These are phyloP conservation scores for Microcebus murinus DNA, from an alignment of 2,113 vertebrate genomes.

Conservation along the genomic window DNA sequence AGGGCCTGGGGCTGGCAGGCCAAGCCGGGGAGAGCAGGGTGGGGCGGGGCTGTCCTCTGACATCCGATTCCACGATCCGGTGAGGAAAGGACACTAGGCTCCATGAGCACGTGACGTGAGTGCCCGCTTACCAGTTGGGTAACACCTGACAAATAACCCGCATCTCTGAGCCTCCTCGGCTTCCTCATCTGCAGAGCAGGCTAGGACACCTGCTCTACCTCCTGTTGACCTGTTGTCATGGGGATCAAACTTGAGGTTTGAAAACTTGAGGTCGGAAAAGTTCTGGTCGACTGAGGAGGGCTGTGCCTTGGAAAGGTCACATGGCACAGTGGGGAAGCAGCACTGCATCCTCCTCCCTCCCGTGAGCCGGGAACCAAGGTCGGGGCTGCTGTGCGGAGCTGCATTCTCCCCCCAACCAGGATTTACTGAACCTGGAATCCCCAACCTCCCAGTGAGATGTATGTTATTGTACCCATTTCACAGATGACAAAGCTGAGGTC, in stretches of 20 bases:
- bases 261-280: neutral
- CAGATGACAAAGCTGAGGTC: neutral
- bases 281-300: neutral
- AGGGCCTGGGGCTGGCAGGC: neutral
- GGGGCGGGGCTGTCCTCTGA: fast-evolving
- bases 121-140: too few relatives aligned
- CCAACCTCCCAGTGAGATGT: neutral
- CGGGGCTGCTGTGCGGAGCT: neutral
- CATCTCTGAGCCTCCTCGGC: neutral
- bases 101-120: fast-evolving
- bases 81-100: neutral
- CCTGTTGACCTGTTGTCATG: neutral
- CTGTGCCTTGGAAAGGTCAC: neutral
- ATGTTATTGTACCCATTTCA: neutral
- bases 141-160: neutral
- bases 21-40: neutral
- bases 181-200: neutral
- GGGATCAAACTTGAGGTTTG: neutral
- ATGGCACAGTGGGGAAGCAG: too few relatives aligned
- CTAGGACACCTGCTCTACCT: neutral
- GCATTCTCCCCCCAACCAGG: neutral
- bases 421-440: neutral
- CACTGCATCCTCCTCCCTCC: too few relatives aligned
- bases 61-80: neutral
- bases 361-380: neutral